These are phyloP conservation scores for Xylocampa areola DNA, from an alignment of 2,888 invertebrate species.

Conservation along the genomic window DNA sequence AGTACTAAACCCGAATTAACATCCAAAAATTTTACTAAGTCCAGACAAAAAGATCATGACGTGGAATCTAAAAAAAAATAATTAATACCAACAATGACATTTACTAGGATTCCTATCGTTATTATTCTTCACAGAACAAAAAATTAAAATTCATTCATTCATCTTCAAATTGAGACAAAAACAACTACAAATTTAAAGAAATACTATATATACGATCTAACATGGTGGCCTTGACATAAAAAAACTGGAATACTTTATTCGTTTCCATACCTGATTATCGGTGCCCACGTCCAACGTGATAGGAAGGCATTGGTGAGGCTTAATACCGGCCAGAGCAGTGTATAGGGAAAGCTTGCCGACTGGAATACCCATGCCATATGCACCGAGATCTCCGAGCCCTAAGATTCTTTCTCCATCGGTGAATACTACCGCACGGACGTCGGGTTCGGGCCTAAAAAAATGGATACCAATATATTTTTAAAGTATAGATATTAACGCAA, in stretches of 20 bases:
- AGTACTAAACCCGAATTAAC: too few species aligned
- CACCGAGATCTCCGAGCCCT: slow-evolving; percentile 98
- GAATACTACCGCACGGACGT: slow-evolving; percentile 96
- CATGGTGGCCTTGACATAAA: slow-evolving; percentile 45
- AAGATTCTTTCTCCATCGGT: slow-evolving; percentile 99
- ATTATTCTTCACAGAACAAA: not conserved
- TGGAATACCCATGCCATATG: slow-evolving; percentile 99
- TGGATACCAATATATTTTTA: too few species aligned
- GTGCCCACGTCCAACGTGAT: slow-evolving; percentile 98
- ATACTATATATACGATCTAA: slow-evolving; percentile 4
- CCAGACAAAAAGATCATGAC: too few species aligned
- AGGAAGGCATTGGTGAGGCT: slow-evolving; percentile 98
- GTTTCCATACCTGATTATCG: slow-evolving; percentile 92
- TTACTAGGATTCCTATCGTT: not conserved
- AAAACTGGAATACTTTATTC: slow-evolving; percentile 25
- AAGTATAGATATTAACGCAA: too few species aligned
- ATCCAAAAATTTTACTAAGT: too few species aligned
- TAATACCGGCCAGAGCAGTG: slow-evolving; percentile 98
- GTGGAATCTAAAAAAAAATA: too few species aligned
- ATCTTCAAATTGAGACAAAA: not conserved
- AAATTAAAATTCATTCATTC: not conserved
- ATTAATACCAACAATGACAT: too few species aligned
- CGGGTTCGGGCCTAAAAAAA: slow-evolving; percentile 93
- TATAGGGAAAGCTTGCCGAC: slow-evolving; percentile 99
- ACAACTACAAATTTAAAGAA: slow-evolving; percentile 9